phyloP scores from a whole-genome alignment of 1,140 invertebrate species.

The Ridgeia piscesae region DNA sequence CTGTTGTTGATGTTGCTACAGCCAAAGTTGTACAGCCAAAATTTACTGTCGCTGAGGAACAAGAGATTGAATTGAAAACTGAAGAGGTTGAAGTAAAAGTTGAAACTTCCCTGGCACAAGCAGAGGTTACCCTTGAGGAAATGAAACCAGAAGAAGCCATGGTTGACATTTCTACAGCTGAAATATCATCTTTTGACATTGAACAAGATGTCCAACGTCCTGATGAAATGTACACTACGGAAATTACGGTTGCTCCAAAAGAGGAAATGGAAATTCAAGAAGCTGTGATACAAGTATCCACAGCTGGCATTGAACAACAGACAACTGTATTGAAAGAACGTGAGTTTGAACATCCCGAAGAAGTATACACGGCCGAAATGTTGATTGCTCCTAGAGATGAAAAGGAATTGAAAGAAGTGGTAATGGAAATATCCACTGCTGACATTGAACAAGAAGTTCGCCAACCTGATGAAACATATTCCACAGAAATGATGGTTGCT shows the following conservation, averaged over 20 bases:
- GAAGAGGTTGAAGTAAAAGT: no score
- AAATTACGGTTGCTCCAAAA: background rate
- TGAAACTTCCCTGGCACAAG: no score
- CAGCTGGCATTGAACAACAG: background rate
- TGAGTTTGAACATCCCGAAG: background rate
- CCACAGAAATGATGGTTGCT: background rate
- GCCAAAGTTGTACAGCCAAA: background rate
- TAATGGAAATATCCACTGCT: conserved; percentile 19
- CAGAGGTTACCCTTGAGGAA: background rate
- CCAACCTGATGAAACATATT: no score
- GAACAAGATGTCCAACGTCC: background rate
- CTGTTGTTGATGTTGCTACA: background rate
- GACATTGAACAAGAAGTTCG: background rate
- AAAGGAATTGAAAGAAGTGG: conserved; percentile 26
- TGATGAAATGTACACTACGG: background rate
- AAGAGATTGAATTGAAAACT: background rate
- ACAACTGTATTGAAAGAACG: background rate
- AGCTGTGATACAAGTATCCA: background rate
- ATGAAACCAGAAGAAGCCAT: background rate
- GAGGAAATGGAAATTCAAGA: background rate
- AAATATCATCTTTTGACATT: conserved; percentile 20
- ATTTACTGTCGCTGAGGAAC: background rate
- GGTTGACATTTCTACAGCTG: conserved; percentile 12
- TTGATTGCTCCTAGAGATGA: background rate
- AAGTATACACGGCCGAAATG: background rate